A percentile compares a stretch with the other conserved stretches of the same genome.
Conservation (phyloP, 2,113 vertebrate species). For the Heteronetta atricapilla region DNA sequence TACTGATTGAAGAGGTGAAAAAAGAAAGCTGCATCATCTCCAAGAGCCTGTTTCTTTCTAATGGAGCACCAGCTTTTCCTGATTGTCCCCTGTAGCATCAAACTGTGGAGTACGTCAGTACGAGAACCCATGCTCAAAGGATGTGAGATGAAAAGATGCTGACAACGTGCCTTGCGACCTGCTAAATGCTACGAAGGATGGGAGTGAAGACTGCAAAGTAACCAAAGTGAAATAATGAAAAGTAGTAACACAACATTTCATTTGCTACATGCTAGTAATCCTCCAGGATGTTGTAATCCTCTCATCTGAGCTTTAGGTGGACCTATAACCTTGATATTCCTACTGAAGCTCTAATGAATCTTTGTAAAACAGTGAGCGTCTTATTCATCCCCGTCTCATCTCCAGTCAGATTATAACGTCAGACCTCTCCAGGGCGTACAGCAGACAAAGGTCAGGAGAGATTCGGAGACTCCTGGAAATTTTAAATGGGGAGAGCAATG, state of each 20-base stretch:
- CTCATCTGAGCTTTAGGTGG: not conserved
- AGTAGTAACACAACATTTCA: not conserved
- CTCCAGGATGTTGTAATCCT: not conserved
- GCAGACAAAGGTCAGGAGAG: not conserved
- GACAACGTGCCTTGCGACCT: not conserved
- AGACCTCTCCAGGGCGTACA: not conserved
- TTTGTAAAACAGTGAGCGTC: not conserved
- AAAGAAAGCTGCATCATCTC: not conserved
- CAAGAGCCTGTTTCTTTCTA: not conserved
- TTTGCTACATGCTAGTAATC: not conserved
- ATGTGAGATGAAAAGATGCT: not conserved
- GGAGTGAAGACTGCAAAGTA: not conserved
- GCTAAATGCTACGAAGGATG: not conserved
- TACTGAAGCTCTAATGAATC: not conserved
- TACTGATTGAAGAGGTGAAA: not conserved
- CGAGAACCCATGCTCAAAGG: not conserved
- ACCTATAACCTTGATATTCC: slow-evolving; percentile 32
- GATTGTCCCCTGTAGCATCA: too few species aligned
- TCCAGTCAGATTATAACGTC: not conserved
- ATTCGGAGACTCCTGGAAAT: not conserved
- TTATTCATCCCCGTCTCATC: slow-evolving; percentile 1
- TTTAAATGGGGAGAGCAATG: not conserved
- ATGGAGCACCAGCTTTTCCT: not conserved
- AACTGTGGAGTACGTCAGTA: not conserved
- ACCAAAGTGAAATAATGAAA: not conserved